Evolutionary conservation across 64 coral and sea anemone genomes (phyloP).

Genomic region (Montipora foliosa): DNA sequence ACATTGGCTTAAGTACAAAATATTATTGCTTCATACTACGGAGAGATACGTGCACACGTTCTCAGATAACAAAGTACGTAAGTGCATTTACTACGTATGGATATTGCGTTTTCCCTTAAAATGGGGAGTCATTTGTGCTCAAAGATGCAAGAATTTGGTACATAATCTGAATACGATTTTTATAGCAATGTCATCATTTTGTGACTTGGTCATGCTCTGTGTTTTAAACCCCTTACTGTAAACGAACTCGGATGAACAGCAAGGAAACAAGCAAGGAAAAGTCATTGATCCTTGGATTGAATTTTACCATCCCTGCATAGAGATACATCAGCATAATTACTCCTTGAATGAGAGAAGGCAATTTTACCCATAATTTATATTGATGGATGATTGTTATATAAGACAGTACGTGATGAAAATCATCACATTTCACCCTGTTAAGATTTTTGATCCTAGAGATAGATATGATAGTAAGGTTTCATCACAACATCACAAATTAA

Average conservation of each 20-base stretch:
- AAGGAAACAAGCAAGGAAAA: background rate
- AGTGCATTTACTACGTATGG: background rate
- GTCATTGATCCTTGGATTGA: background rate
- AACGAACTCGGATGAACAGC: conserved; percentile 3
- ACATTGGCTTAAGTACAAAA: background rate
- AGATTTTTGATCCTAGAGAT: no score
- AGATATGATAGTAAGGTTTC: no score
- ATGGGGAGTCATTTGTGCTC: conserved; percentile 5
- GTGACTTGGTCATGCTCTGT: background rate
- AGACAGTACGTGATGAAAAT: background rate
- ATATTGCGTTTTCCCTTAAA: background rate
- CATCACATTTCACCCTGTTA: no score
- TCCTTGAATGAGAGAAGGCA: background rate
- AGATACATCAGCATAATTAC: background rate
- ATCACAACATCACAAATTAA: no score
- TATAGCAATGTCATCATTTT: background rate
- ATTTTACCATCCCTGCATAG: conserved; percentile 15
- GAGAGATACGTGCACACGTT: conserved; percentile 1
- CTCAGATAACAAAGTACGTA: conserved; percentile 1
- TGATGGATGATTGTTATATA: background rate
- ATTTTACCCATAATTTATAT: conserved; percentile 1
- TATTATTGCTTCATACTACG: conserved; percentile 2
- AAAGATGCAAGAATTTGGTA: background rate
- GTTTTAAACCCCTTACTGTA: conserved; percentile 2
- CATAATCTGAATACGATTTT: no score